Evolutionary conservation across 53 echinoderm and acorn worm genomes (phyloP), one percentile per base, ranked within the genome.

Genomic region (Echinarachnius parma): DNA sequence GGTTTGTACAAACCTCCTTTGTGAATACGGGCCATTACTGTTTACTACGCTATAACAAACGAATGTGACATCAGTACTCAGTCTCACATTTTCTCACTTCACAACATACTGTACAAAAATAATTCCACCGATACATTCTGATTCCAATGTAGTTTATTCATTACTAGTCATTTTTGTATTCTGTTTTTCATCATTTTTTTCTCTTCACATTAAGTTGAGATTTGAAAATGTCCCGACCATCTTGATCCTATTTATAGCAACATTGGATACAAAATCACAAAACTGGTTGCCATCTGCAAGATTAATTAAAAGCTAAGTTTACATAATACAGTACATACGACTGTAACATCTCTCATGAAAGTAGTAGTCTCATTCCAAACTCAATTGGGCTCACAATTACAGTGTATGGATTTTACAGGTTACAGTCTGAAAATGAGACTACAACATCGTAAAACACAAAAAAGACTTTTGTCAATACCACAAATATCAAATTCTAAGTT

Each of bases 81-180:
- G n/a, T n/a, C n/a, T n/a, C n/a, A n/a, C n/a, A n/a, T n/a, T n/a
- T n/a, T n/a, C n/a, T n/a, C n/a, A n/a, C n/a, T n/a, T n/a, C n/a
- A n/a, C n/a, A n/a, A n/a, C n/a, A n/a, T n/a, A n/a, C n/a, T n/a
- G n/a, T n/a, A n/a, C n/a, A n/a, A n/a, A n/a, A n/a, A 39, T 13
- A 39, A 7, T 39, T 39, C 42, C 42, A 39, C 42, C 7, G 13
- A 9, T 33, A 52, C 28, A 44, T 72, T 72, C 55, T 57, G 74
- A 72, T 72, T 72, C 57, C 74, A 72, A 72, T 72, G 74, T 72
- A 58, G 74, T 72, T 72, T 72, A 72, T 72, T 72, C 55, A 72
- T 72, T 55, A 56, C 74, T 72, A 72, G 35, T 72, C 74, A 56
- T 13, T n/a, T n/a, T n/a, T n/a, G n/a, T n/a, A n/a, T n/a, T 50